phyloP scores from a whole-genome alignment of 2,888 invertebrate genomes.

The Crossocerus cetratus region DNA sequence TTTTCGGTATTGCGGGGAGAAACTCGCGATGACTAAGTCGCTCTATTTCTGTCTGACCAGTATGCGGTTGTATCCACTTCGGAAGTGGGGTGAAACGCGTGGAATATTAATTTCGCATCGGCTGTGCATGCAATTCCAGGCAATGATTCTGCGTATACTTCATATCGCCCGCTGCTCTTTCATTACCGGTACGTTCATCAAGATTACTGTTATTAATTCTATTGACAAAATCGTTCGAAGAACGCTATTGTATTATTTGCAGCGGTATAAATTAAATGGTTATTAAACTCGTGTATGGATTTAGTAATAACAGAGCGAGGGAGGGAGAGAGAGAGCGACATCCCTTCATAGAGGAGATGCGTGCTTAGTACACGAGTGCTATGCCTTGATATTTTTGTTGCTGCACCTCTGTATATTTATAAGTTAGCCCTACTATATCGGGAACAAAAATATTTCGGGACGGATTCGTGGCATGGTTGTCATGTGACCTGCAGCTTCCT shows the following conservation, averaged over 20 bases:
- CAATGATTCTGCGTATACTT: no score
- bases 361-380: conserved; percentile 2
- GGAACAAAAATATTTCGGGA: conserved; percentile 69
- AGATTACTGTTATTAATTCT: no score
- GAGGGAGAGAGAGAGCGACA: conserved; percentile 6
- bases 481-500: conserved; percentile 19
- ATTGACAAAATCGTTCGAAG: no score
- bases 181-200: no score
- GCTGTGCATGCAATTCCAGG: no score
- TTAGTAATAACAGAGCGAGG: no score
- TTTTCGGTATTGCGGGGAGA: conserved; percentile 50
- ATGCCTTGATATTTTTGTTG: conserved; percentile 67
- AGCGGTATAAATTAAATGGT: no score
- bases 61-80: conserved; percentile 52
- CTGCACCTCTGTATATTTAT: conserved; percentile 66
- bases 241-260: no score
- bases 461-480: conserved; percentile 27
- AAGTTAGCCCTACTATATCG: conserved; percentile 63
- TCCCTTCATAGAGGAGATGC: not conserved
- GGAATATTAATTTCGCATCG: conserved; percentile 29
- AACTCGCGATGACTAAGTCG: conserved; percentile 57
- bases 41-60: conserved; percentile 56
- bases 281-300: no score
- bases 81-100: conserved; percentile 57
- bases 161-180: no score